Evolutionary conservation across 2,113 vertebrate genomes (phyloP), one percentile per base, ranked within the genome.

Genomic region (Syngnathus scovelli): DNA sequence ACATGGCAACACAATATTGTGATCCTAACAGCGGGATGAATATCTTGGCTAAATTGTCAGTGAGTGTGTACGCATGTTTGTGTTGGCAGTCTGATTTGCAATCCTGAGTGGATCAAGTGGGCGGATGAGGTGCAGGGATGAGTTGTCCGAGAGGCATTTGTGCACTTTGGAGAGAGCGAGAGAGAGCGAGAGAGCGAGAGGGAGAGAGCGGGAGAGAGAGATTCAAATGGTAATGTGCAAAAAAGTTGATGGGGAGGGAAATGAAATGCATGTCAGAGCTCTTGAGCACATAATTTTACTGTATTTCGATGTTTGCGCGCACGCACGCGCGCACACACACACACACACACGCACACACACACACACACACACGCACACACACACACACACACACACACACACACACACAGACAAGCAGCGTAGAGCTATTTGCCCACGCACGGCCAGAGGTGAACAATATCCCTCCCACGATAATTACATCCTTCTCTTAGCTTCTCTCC

Each of bases 391-490:
- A 37, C 48, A 41, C 41, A 51, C 55, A 43, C 69, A 67, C 67
- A 27, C 10, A 61, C 67, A 15, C 39, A 21, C 51, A 61, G 65
- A 61, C 71, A 67, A 61, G 69, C 70, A 77, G 75, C 54, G 68
- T 46, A 78, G 72, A 78, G 72, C 70, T 15, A 41, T 63, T 60
- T 62, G 66, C 85, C 85, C 83, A 88, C 85, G 76, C 82, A 71
- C 69, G 84, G 76, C 75, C 63, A 87, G 74, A 82, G 87, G 82
- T 88, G 80, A 81, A 59, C 69, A 56, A 27, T 78, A 70, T 73
- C 80, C 87, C 87, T 85, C 87, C 85, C 82, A 87, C 87, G 43
- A 56, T 82, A 85, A 88, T 88, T 83, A 85, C 87, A 72, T 79
- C 64, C 70, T 73, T 82, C 86, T 83, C 68, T 70, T 77, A 59